These are phyloP conservation scores for Drosophila leonis DNA, from an alignment of 2,888 invertebrate genomes.

Conservation along the genomic window DNA sequence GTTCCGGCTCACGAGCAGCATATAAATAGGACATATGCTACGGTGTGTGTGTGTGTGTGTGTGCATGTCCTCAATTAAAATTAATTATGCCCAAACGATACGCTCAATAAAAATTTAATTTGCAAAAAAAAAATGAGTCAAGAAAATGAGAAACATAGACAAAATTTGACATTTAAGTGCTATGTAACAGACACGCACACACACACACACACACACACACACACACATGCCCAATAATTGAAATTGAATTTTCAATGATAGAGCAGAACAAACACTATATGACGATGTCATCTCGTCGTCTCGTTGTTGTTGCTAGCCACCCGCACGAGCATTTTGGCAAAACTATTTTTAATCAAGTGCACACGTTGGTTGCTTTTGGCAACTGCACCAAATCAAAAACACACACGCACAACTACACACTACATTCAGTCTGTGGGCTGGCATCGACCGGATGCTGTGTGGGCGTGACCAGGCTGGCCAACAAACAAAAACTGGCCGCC, in stretches of 20 bases:
- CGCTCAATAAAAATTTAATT: conserved; percentile 82
- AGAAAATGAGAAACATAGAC: conserved; percentile 67
- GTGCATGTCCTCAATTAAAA: conserved; percentile 79
- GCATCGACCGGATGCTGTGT: conserved; percentile 52
- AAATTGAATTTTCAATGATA: conserved; percentile 80
- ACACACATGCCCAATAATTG: conserved; percentile 63
- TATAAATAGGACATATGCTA: conserved; percentile 36
- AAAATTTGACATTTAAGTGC: conserved; percentile 68
- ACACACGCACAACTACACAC: conserved; percentile 10
- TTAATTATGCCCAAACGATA: conserved; percentile 81
- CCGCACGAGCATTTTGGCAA: conserved; percentile 60
- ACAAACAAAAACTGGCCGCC: conserved; percentile 33
- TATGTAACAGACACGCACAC: conserved; percentile 22
- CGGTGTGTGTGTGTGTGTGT: conserved; percentile 22
- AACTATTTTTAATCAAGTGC: conserved; percentile 77
- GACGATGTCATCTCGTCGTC: conserved; percentile 47
- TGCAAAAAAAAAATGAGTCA: conserved; percentile 73
- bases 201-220: conserved; percentile 25
- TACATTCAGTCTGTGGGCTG: conserved; percentile 15
- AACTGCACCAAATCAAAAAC: conserved; percentile 48
- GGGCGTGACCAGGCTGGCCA: conserved; percentile 27
- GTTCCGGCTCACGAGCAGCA: conserved; percentile 47
- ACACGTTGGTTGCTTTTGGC: conserved; percentile 60
- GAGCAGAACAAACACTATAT: conserved; percentile 42
- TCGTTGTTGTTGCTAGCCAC: conserved; percentile 54